Percentiles rank a stretch among this genome's conserved stretches.
Evolutionary conservation across 1,140 invertebrate species (phyloP).

Genomic region (Agraylea sexmaculata): DNA sequence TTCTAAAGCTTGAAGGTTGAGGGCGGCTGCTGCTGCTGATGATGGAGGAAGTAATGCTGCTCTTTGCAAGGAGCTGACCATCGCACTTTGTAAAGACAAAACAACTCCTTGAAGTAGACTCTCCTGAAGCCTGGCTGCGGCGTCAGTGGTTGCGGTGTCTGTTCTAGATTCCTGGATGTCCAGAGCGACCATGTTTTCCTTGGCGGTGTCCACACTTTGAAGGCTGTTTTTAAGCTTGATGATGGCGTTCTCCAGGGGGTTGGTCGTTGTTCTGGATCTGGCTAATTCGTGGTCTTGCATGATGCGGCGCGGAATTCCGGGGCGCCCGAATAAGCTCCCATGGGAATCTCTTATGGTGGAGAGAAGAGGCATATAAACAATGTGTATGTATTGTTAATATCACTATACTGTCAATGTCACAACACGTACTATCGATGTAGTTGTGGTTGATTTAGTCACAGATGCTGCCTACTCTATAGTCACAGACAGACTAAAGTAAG

Average conservation of each 20-base stretch:
- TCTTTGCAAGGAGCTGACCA: constrained; percentile 62
- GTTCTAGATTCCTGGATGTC: constrained; percentile 28
- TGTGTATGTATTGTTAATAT: too few species aligned
- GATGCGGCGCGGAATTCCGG: constrained; percentile 1
- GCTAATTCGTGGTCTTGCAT: constrained; percentile 32
- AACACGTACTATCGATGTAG: too few species aligned
- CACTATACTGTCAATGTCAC: too few species aligned
- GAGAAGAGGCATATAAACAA: constrained; percentile 16
- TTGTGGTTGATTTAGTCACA: too few species aligned
- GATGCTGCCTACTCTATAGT: too few species aligned
- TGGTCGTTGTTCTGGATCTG: constrained; percentile 33
- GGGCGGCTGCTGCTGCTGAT: constrained; percentile 62
- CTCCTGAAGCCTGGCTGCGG: constrained; percentile 38
- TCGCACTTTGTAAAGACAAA: constrained; percentile 61
- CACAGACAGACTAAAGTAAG: too few species aligned
- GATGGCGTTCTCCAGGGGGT: constrained; percentile 38
- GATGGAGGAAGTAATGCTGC: constrained; percentile 63
- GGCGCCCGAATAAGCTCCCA: constrained; percentile 2
- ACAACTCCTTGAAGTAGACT: constrained; percentile 56
- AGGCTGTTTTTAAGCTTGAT: constrained; percentile 40
- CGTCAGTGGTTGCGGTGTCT: constrained; percentile 30
- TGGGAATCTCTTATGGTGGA: constrained; percentile 10
- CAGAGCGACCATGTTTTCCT: constrained; percentile 30
- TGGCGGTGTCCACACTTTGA: constrained; percentile 37
- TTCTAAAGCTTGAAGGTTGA: constrained; percentile 71